Percentiles rank a stretch among this genome's conserved stretches.
phyloP scores from a whole-genome alignment of 64 coral and sea anemone species.

The Orbicella faveolata region DNA sequence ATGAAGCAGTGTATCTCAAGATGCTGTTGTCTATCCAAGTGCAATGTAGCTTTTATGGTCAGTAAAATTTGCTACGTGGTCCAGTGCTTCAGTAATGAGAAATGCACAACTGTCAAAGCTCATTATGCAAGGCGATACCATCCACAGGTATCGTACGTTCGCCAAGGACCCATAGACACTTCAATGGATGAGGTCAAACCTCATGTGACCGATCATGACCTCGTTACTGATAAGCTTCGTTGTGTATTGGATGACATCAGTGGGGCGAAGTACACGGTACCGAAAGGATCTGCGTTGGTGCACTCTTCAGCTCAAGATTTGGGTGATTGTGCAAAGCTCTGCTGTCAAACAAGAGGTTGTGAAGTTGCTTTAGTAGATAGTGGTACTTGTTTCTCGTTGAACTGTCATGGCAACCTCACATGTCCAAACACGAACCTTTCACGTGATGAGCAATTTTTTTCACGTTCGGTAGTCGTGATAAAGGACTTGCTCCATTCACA shows the following conservation, averaged over 20 bases:
- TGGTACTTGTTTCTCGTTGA: slow-evolving; percentile 23
- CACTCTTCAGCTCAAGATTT: slow-evolving; percentile 8
- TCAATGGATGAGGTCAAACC: background rate
- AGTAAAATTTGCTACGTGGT: slow-evolving; percentile 12
- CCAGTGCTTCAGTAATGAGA: slow-evolving; percentile 40
- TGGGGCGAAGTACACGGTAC: slow-evolving; percentile 1
- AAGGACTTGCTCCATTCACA: slow-evolving; percentile 3
- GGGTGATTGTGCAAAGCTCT: slow-evolving; percentile 33
- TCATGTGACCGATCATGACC: background rate
- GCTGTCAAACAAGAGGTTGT: slow-evolving; percentile 34
- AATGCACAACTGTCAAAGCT: slow-evolving; percentile 35
- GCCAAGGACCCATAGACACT: background rate
- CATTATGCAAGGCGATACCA: slow-evolving; percentile 52
- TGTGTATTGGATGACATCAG: slow-evolving; percentile 19
- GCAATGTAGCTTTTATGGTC: slow-evolving; percentile 33
- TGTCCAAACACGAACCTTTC: background rate
- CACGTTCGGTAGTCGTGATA: background rate
- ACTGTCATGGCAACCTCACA: background rate
- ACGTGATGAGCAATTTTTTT: background rate
- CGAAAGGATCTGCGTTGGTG: background rate
- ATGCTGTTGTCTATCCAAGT: slow-evolving; percentile 9
- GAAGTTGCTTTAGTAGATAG: slow-evolving; percentile 20
- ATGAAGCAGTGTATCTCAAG: background rate
- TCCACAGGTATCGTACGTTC: slow-evolving; percentile 36
- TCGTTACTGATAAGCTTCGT: background rate